These are phyloP conservation scores for Acrobasis repandana DNA, from an alignment of 2,888 invertebrate genomes.

Conservation along the genomic window DNA sequence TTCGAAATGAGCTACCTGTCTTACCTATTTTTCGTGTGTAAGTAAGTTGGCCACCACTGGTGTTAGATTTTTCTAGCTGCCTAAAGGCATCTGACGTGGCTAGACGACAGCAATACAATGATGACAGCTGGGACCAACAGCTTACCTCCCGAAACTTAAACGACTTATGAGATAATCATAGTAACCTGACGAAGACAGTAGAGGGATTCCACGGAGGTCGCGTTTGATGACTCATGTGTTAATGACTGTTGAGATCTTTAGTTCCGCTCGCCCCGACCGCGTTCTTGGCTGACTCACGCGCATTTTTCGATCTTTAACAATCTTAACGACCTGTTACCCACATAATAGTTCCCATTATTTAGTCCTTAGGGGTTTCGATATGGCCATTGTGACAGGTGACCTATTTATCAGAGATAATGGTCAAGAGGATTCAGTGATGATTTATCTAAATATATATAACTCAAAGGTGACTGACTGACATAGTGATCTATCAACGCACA, in stretches of 20 bases:
- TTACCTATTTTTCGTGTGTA: too few relatives aligned
- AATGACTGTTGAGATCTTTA: conserved; percentile 48
- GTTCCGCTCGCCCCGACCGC: conserved; percentile 40
- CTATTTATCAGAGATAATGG: conserved; percentile 4
- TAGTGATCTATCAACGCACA: too few relatives aligned
- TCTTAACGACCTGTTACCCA: conserved; percentile 18
- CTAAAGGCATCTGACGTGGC: too few relatives aligned
- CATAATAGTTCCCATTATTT: conserved; percentile 19
- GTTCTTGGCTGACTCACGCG: conserved; percentile 47
- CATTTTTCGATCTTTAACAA: conserved; percentile 34
- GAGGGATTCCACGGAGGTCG: conserved; percentile 60
- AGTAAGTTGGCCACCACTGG: too few relatives aligned
- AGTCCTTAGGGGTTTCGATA: conserved; percentile 21
- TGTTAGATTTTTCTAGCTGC: too few relatives aligned
- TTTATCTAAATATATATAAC: neutral
- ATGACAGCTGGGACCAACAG: too few relatives aligned
- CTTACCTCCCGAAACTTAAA: too few relatives aligned
- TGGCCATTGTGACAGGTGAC: conserved; percentile 1
- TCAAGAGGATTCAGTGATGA: neutral
- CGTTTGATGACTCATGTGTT: conserved; percentile 54
- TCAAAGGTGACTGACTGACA: too few relatives aligned
- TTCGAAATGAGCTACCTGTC: too few relatives aligned
- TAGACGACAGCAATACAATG: too few relatives aligned
- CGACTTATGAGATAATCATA: conserved; percentile 16
- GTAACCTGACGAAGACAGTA: conserved; percentile 25